Evolutionary conservation across 92 coral and sea anemone species (phyloP).

Genomic region (Epizoanthus stellaris): DNA sequence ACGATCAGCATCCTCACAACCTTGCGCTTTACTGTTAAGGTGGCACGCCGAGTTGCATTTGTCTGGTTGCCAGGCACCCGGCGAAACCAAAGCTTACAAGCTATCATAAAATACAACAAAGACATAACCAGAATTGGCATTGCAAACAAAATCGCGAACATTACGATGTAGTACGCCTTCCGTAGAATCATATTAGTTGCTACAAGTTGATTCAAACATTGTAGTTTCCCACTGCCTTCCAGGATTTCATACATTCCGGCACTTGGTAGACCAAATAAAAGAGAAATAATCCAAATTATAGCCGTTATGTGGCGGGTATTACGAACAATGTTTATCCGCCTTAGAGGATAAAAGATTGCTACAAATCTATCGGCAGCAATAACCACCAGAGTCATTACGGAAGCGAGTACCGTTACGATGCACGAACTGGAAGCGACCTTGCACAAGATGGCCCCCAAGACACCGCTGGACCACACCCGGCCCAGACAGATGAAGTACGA

Average conservation of each 20-base stretch:
- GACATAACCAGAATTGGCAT: conserved; percentile 43
- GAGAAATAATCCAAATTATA: conserved; percentile 33
- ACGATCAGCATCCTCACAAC: conserved; percentile 37
- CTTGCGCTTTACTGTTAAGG: conserved; percentile 18
- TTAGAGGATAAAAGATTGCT: conserved; percentile 43
- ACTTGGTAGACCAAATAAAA: conserved; percentile 31
- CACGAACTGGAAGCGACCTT: conserved; percentile 38
- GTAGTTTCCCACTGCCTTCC: conserved; percentile 8
- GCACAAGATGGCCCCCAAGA: conserved; percentile 33
- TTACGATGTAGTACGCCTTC: conserved; percentile 26
- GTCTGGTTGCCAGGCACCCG: conserved; percentile 52
- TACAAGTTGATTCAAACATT: conserved; percentile 35
- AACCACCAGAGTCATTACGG: conserved; percentile 36
- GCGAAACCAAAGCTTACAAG: conserved; percentile 47
- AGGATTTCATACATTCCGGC: conserved; percentile 27
- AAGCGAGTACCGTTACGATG: conserved; percentile 37
- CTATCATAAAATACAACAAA: conserved; percentile 39
- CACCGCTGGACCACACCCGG: conserved; percentile 24
- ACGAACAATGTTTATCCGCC: conserved; percentile 20
- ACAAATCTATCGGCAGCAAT: conserved; percentile 44
- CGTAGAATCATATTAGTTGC: conserved; percentile 22
- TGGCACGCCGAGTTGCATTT: conserved; percentile 45
- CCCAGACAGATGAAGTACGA: conserved; percentile 50
- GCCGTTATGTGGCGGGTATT: conserved; percentile 24
- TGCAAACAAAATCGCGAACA: conserved; percentile 40